These are phyloP conservation scores for Sclerurus mexicanus DNA, from an alignment of 2,113 vertebrate species.

Conservation along the genomic window DNA sequence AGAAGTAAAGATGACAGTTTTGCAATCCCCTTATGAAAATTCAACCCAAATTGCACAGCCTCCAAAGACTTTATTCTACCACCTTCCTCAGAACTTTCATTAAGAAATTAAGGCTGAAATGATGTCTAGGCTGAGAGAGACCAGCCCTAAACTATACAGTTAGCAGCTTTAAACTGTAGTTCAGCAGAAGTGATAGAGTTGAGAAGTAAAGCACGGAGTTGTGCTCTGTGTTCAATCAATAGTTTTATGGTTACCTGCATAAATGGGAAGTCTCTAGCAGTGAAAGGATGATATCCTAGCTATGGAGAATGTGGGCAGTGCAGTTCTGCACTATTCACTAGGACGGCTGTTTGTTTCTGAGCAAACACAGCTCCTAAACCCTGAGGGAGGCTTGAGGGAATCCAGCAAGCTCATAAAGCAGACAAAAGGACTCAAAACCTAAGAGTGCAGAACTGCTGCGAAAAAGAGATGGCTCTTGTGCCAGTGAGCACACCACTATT, in stretches of 20 bases:
- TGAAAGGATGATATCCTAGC: background rate
- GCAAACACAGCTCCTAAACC: background rate
- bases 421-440: background rate
- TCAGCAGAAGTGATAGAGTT: background rate
- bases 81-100: background rate
- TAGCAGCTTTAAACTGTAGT: background rate
- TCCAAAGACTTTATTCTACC: background rate
- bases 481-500: background rate
- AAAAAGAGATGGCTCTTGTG: background rate
- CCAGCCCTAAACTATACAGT: background rate
- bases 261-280: background rate
- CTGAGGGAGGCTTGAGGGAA: background rate
- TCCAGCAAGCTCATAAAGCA: background rate
- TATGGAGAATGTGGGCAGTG: background rate
- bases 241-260: rapidly evolving
- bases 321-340: background rate
- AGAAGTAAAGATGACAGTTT: background rate
- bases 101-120: background rate
- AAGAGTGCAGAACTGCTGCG: background rate
- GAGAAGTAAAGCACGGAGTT: background rate
- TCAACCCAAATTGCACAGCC: background rate
- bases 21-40: background rate
- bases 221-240: background rate
- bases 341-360: background rate
- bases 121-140: background rate